Percentiles rank a stretch among this genome's conserved stretches.
These are phyloP conservation scores for Balearica regulorum DNA, from an alignment of 2,797 vertebrate species.

Conservation along the genomic window DNA sequence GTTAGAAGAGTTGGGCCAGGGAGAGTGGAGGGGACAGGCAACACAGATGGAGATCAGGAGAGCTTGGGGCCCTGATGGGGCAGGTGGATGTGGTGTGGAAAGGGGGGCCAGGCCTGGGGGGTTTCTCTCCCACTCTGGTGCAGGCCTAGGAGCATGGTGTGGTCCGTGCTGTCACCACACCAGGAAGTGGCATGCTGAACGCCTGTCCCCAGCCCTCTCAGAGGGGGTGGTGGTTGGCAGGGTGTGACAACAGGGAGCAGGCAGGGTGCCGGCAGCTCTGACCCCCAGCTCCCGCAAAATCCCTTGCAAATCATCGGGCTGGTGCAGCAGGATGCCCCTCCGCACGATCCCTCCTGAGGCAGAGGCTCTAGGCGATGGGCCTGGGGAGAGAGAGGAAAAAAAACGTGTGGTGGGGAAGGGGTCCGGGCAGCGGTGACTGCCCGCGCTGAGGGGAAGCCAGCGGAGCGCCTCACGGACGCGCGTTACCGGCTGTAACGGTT, in stretches of 20 bases:
- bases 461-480: background rate
- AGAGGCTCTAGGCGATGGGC: background rate
- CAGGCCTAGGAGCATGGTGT: rapidly evolving
- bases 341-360: too few relatives aligned
- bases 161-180: too few relatives aligned
- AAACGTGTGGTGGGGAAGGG: background rate
- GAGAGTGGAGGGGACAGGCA: rapidly evolving
- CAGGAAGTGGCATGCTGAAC: rapidly evolving
- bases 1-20: rapidly evolving
- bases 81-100: background rate
- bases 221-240: background rate
- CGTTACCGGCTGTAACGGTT: background rate
- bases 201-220: background rate
- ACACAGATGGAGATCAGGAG: background rate
- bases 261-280: background rate
- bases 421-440: background rate
- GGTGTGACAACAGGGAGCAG: too few relatives aligned
- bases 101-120: rapidly evolving
- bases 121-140: background rate
- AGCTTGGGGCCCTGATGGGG: rapidly evolving
- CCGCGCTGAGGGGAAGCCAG: background rate
- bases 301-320: background rate
- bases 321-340: background rate
- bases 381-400: background rate
- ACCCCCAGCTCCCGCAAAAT: background rate